Conservation (phyloP, 2,888 invertebrate genomes). For the Caenorhabditis doughertyi region DNA sequence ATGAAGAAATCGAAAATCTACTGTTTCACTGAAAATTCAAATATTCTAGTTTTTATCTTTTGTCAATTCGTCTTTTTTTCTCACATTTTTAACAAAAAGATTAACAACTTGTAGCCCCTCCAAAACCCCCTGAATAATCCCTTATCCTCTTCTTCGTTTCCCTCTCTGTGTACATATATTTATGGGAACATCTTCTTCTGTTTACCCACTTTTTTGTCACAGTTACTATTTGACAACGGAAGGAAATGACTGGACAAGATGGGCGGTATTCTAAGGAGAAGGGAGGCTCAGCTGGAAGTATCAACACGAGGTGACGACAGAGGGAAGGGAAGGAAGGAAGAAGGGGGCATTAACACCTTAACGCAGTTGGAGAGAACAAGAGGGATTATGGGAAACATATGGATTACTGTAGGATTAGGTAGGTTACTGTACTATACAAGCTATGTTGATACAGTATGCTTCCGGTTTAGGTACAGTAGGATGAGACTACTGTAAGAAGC, state of each 20-base stretch:
- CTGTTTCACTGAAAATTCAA: too few relatives aligned
- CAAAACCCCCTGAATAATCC: neutral
- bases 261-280: neutral
- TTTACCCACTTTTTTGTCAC: neutral
- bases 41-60: too few relatives aligned
- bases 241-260: slow-evolving; percentile 13
- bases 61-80: too few relatives aligned
- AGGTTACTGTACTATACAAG: too few relatives aligned
- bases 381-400: neutral
- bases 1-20: too few relatives aligned
- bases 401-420: neutral
- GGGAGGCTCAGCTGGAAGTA: slow-evolving; percentile 33
- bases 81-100: too few relatives aligned
- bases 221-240: slow-evolving; percentile 27
- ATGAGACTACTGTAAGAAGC: too few relatives aligned
- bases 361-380: slow-evolving; percentile 6
- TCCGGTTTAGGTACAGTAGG: too few relatives aligned
- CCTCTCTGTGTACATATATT: neutral
- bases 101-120: neutral
- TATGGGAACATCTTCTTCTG: slow-evolving; percentile 11
- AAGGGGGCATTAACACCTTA: slow-evolving; percentile 44
- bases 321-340: neutral
- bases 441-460: too few relatives aligned
- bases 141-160: neutral
- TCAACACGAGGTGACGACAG: neutral